Base-by-base conservation (phyloP, 2,797 vertebrate species). In the Pseudomugil gertrudae region DNA sequence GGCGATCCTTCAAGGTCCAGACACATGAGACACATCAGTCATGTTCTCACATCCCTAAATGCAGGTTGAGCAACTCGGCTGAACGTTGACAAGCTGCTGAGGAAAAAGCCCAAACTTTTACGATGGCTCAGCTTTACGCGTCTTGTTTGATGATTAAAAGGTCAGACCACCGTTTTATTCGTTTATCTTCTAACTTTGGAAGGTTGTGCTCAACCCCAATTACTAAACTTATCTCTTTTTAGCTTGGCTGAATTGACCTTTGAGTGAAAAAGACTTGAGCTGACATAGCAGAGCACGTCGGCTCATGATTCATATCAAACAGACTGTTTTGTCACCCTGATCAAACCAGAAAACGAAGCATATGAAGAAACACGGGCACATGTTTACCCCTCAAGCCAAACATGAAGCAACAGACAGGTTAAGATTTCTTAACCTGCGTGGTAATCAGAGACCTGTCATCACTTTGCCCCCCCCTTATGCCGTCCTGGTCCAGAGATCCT, bases 371-470 rank as follows among this genome's bases (percentile, higher is more conserved):
- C 35, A n/a, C 17, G 36, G 52, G 62, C 61, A 69, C 54, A 57
- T 60, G 79, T 78, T 74, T 78, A 78, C 60, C 19, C 68, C 43
- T 30, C 7, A 65, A 77, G 57, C n/a, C 47, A 65, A 74, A 71
- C 60, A 30, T 48, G 29, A 19, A 67, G 56, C 62, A 64, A 68
- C 69, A 61, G 59, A 36, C 53, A 64, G 73, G 52, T 76, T 58
- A 71, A 47, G 68, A 74, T 63, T 64, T 76, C 67, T 69, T 57
- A 81, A 79, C 73, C 76, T 74, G 26, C 10, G 0, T 38, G 66
- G 63, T 75, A 69, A 74, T 63, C 51, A 73, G 69, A 74, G 70
- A 81, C 36, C 72, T 69, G 76, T 79, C 77, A 80, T 3, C 69
- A 21, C 56, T 36, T 61, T 4, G 35, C 40, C 6, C n/a, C 47